These are phyloP conservation scores for Pyrocoelia pectoralis DNA, from an alignment of 2,888 invertebrate genomes.

Conservation along the genomic window DNA sequence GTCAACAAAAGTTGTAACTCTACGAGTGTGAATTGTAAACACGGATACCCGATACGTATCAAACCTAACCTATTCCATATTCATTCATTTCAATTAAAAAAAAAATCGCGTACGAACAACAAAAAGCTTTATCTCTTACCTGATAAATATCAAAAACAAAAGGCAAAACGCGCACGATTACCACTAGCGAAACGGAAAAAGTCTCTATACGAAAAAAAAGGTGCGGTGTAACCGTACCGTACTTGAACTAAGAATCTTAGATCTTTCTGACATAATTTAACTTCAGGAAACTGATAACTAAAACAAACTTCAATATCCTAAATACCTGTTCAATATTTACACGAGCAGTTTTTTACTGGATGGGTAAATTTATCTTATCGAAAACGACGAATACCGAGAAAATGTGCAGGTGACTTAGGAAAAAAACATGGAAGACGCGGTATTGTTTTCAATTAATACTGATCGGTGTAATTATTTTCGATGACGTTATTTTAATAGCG, in stretches of 20 bases:
- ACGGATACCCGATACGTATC: constrained; percentile 23
- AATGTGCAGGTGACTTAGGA: constrained; percentile 26
- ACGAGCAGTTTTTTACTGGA: constrained; percentile 24
- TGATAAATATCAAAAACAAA: constrained; percentile 10
- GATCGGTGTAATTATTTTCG: not conserved
- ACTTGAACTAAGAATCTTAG: constrained; percentile 9
- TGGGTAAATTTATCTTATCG: constrained; percentile 27
- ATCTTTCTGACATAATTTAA: constrained; percentile 36
- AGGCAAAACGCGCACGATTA: not conserved
- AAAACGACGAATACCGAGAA: not conserved
- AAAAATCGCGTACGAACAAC: not conserved
- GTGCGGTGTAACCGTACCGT: constrained; percentile 40
- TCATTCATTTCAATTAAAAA: constrained; percentile 23
- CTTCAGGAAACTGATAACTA: constrained; percentile 41
- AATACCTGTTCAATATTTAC: constrained; percentile 45
- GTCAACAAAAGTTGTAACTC: constrained; percentile 35
- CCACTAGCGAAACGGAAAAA: constrained; percentile 14
- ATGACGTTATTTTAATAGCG: not conserved
- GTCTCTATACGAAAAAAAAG: constrained; percentile 12
- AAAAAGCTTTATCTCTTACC: constrained; percentile 15
- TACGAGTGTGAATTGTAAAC: constrained; percentile 33
- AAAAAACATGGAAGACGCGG: not conserved
- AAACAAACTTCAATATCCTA: constrained; percentile 41
- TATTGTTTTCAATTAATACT: not conserved
- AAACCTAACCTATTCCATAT: constrained; percentile 24